These are phyloP conservation scores for Apaloderma vittatum DNA, from an alignment of 2,113 vertebrate genomes.

Conservation along the genomic window DNA sequence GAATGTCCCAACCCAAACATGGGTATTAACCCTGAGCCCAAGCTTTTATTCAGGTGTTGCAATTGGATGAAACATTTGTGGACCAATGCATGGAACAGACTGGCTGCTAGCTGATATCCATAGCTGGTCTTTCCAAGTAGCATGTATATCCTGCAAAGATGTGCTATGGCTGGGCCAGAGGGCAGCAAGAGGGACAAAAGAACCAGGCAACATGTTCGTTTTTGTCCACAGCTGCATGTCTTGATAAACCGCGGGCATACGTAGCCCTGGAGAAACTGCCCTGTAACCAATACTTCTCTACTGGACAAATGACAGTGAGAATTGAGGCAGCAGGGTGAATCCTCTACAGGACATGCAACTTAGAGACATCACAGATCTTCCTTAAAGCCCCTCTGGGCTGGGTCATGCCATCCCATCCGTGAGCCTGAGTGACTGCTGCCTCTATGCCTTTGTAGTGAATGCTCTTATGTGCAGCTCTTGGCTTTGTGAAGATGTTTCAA, in stretches of 20 bases:
- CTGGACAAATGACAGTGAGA: not conserved
- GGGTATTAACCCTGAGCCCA: fast-evolving
- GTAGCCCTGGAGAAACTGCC: not conserved
- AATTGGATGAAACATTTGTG: not conserved
- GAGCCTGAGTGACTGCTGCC: not conserved
- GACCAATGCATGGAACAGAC: fast-evolving
- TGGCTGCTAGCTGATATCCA: not conserved
- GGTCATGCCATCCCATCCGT: not conserved
- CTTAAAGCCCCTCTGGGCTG: not conserved
- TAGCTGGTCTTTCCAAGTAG: not conserved
- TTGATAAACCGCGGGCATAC: not conserved
- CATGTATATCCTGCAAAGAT: not conserved
- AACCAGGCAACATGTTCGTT: not conserved
- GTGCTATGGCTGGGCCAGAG: fast-evolving
- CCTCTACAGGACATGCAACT: not conserved
- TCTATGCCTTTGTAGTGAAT: not conserved
- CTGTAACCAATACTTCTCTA: not conserved
- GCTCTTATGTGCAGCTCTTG: not conserved
- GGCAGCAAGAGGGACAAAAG: not conserved
- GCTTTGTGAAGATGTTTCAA: not conserved
- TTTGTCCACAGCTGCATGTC: not conserved
- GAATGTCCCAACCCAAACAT: fast-evolving
- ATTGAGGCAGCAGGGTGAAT: not conserved
- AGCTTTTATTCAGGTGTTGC: not conserved
- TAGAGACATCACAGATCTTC: not conserved